These are phyloP conservation scores for Rhabdornis inornatus DNA, from an alignment of 2,113 vertebrate genomes.

Conservation along the genomic window DNA sequence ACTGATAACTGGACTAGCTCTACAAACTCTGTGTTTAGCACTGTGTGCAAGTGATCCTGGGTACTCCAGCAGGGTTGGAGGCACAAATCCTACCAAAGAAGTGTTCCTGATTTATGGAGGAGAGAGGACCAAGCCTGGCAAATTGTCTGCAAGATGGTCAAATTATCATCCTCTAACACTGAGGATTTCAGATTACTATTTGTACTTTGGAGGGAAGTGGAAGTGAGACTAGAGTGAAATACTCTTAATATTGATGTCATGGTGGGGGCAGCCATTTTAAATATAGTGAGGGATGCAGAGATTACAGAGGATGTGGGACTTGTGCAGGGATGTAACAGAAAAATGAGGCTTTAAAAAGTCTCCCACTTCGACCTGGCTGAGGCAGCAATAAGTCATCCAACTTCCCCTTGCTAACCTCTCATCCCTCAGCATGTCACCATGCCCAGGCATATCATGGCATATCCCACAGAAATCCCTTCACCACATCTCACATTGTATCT, in stretches of 20 bases:
- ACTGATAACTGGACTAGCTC: not conserved
- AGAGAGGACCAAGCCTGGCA: not conserved
- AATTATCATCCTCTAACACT: not conserved
- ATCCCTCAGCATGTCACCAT: not conserved
- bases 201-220: not conserved
- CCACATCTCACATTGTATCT: not conserved
- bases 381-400: not conserved
- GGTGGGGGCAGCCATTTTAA: not conserved
- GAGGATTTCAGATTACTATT: not conserved
- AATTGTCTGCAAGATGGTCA: not conserved
- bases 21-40: not conserved
- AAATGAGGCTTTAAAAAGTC: not conserved
- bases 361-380: not conserved
- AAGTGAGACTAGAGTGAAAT: not conserved
- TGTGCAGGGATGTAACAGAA: not conserved
- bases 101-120: not conserved
- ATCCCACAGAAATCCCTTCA: not conserved
- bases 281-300: not conserved
- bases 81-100: not conserved
- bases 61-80: not conserved
- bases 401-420: no score
- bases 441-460: accelerated
- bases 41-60: not conserved
- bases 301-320: not conserved
- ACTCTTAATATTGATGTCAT: not conserved